Evolutionary conservation across 2,888 invertebrate genomes (phyloP), one percentile per base, ranked within the genome.

Genomic region (Cylloceria caligata): DNA sequence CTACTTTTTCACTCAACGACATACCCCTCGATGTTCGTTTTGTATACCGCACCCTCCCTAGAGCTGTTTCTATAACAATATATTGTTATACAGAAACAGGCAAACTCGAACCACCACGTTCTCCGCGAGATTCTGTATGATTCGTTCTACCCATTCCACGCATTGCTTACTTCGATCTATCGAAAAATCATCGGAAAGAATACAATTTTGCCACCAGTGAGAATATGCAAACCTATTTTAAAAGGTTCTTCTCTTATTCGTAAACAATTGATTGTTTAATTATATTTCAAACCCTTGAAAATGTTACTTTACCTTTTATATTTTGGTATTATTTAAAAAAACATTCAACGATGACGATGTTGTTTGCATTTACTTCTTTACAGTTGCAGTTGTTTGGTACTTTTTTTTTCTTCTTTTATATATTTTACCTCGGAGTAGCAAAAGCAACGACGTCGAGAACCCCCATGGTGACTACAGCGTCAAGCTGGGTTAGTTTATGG

Each of bases 401-500:
- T 60, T 9, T 42, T 45, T 49, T 65, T 16, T 60, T 72, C 73
- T 34, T 69, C 42, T 62, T 55, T 67, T 69, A 68, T 73, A 62
- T 52, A 64, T 79, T 76, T 76, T 68, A 30, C 47, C 42, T 75
- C 49, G 52, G 45, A 60, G 68, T 47, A 52, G 65, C 55, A 72
- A 55, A 55, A 73, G 76, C 67, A 39, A 47, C 52, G 36, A 34
- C 71, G 39, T 16, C 67, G 67, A 68, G 83, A 86, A 86, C 75
- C 83, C 85, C 84, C 85, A 87, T 87, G 87, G 89, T 86, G 88
- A 87, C 86, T 87, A 80, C 80, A 86, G 82, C 86, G 88, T 88
- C 87, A 86, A 86, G 88, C 86, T 87, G 87, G 87, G 88, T 89
- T 89, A 88, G 89, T 91, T 90, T 91, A 91, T 89, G 91, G 88